Conservation (phyloP, 2,113 vertebrate species). For the Empidonax alnorum region DNA sequence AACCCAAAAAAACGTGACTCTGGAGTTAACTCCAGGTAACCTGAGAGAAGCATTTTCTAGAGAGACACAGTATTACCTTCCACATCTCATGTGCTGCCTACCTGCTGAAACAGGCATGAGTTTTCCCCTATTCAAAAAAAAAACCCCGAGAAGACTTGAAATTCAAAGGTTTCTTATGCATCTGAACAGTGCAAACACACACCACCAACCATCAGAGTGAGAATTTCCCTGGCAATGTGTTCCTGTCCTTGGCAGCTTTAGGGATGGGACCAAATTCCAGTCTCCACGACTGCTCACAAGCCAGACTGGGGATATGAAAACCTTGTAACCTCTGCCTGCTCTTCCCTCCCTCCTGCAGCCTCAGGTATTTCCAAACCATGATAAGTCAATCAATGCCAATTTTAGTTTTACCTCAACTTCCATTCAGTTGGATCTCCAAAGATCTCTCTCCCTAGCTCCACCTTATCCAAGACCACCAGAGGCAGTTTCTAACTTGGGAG, state of each 20-base stretch:
- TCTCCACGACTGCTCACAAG: background rate
- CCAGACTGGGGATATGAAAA: background rate
- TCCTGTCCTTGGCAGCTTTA: background rate
- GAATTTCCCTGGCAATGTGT: background rate
- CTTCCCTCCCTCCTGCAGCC: background rate
- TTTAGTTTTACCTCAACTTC: background rate
- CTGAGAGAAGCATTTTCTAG: background rate
- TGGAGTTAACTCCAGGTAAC: background rate
- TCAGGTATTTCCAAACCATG: background rate
- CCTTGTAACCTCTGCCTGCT: background rate
- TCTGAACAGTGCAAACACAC: background rate
- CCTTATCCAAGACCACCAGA: background rate
- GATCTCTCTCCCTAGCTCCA: background rate
- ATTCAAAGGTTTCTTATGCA: background rate
- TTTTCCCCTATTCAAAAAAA: background rate
- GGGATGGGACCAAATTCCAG: background rate
- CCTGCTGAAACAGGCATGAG: background rate
- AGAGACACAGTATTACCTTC: rapidly evolving
- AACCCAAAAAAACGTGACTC: background rate
- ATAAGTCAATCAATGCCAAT: background rate
- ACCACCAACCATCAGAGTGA: rapidly evolving
- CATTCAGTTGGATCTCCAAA: background rate
- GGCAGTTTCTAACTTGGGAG: background rate
- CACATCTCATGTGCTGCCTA: background rate
- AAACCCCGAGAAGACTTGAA: background rate